Evolutionary conservation across 2,797 vertebrate species (phyloP).

Genomic region (Anniella stebbinsi): DNA sequence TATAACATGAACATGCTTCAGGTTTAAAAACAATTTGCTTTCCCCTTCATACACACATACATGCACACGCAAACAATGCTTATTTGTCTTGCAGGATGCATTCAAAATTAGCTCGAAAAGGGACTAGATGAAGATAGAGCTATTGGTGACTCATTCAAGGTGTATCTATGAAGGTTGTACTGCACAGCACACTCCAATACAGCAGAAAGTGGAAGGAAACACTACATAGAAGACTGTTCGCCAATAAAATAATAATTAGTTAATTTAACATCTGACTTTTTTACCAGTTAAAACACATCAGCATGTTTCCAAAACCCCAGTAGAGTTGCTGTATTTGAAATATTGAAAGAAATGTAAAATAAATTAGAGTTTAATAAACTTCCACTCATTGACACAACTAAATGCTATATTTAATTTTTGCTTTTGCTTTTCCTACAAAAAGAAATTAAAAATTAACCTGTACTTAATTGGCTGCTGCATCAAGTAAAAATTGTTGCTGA

Average conservation of each 20-base stretch:
- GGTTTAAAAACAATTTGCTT: conserved; percentile 6
- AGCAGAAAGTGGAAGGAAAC: neutral
- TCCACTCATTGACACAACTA: neutral
- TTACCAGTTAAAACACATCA: neutral
- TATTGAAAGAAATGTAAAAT: neutral
- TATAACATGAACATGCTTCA: neutral
- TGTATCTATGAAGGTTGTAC: neutral
- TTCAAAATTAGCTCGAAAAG: conserved; percentile 8
- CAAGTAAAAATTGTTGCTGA: neutral
- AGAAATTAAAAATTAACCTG: neutral
- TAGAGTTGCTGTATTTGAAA: neutral
- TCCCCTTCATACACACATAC: neutral
- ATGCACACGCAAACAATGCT: neutral
- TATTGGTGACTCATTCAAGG: neutral
- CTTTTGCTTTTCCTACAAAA: neutral
- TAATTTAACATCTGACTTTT: neutral
- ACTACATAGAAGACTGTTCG: neutral
- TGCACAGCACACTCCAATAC: neutral
- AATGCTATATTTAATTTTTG: neutral
- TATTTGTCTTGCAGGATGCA: neutral
- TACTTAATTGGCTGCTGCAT: neutral
- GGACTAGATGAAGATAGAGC: neutral
- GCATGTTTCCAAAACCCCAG: neutral
- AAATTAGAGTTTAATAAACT: neutral
- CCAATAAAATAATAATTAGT: neutral